Evolutionary conservation across 1,140 invertebrate species (phyloP), one percentile per base, ranked within the genome.

Genomic region (Cepaea nemoralis): DNA sequence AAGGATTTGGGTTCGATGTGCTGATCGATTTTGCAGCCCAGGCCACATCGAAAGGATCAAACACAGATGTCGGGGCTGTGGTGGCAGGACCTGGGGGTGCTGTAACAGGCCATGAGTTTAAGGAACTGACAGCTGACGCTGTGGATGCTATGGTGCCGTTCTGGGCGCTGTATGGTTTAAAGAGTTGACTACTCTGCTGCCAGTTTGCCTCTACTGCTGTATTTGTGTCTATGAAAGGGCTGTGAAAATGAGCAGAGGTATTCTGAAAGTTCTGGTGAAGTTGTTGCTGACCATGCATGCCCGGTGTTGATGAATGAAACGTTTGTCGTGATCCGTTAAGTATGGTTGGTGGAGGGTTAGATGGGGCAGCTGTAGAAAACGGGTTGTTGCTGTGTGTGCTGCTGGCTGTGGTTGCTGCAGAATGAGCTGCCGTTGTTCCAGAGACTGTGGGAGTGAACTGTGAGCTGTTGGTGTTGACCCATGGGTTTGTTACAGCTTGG

Each of bases 1-100:
- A 93, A 6, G 93, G 92, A 83, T 93, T 93, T n/a, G 83, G 55
- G 81, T 83, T 83, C 6, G 77, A 82, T 70, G 77, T 71, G 40
- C 87, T 84, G 37, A 89, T 87, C 40, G 91, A 90, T 63, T 92
- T 89, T 35, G 94, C 94, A 1, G 94, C 95, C 96, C 96, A 97
- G 87, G 96, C 96, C 6, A 95, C 95, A 90, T 97, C 95, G 88
- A 97, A 97, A 0, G 96, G 96, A 92, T 97, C 96, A 16, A 89
- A 84, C 35, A 48, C 83, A 39, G 82, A 45, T 16, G 81, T 81
- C 24, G 81, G 76, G 16, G 59, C n/a, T 0, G 83, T 82, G 5
- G 81, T 79, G 48, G 82, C 85, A 73, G 92, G 89, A 14, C 89
- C 90, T 14, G 89, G 69, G 27, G 80, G 63, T n/a, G 78, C 19